Conservation (phyloP, 2,888 invertebrate genomes). For the Lamellibrachia satsuma region DNA sequence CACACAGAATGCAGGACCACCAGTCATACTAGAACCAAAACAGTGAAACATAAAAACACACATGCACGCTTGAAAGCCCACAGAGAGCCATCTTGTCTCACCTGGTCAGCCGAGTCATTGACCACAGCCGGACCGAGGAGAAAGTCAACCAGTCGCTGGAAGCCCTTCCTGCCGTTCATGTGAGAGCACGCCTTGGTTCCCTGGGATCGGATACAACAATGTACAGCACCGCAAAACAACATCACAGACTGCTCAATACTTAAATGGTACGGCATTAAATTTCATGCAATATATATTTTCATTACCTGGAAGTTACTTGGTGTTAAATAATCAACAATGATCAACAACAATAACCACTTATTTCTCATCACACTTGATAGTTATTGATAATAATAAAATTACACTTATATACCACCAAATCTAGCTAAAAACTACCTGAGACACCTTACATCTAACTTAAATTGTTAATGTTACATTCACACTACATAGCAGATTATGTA, state of each 20-base stretch:
- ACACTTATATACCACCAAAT: too few relatives aligned
- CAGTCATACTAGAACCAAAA: background rate
- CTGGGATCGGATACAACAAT: slow-evolving; percentile 47
- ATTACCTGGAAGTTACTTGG: background rate
- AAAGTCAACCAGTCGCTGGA: slow-evolving; percentile 64
- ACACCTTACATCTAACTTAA: too few relatives aligned
- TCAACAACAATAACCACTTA: background rate
- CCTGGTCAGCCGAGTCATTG: background rate
- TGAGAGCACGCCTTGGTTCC: slow-evolving; percentile 66
- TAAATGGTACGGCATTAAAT: background rate
- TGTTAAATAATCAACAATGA: background rate
- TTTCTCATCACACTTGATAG: background rate
- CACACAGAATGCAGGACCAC: background rate
- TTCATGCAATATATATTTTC: background rate
- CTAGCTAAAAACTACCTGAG: too few relatives aligned
- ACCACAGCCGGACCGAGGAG: slow-evolving; percentile 58
- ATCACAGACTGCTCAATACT: background rate
- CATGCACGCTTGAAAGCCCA: background rate
- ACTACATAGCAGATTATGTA: background rate
- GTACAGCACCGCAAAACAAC: background rate
- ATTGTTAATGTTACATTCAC: too few relatives aligned
- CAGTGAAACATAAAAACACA: background rate
- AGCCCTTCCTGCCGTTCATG: slow-evolving; percentile 64
- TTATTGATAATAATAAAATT: too few relatives aligned
- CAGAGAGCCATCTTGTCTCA: background rate